Base-by-base conservation (phyloP, 2,797 vertebrate species). In the Coccyzus lansbergi region DNA sequence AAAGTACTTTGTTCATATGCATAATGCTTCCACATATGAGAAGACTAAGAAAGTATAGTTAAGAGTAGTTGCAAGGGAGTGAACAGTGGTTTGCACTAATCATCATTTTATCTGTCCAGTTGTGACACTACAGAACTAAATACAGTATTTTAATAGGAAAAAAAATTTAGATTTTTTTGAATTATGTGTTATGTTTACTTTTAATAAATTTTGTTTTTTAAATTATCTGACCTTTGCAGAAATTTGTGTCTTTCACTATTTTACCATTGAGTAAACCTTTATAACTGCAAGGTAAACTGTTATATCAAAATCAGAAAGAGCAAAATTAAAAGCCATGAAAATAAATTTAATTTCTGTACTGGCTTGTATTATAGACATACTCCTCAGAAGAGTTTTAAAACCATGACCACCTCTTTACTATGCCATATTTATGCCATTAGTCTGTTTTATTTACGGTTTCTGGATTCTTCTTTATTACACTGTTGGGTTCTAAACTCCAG, bases 371-470 rank as follows among this genome's bases (percentile, higher is more conserved):
- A 25, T 28, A 44, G 68, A 79, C 16, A 22, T 13, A 80, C 34
- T 74, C 56, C 16, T 90, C 42, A 70, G 48, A 65, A 76, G 31
- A n/a, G 29, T 59, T 76, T 76, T 67, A 77, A 46, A 87, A 29
- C 38, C 38, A 38, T 38, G 38, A 38, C 38, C 38, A 38, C 1
- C 0, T 0, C 9, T 24, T 53, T 63, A 7, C 28, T 69, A 18
- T 7, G 5, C 6, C 55, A 53, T 7, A 34, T 69, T 63, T 53
- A 12, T 16, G 25, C 24, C 24, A 21, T 15, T 28, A 33, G 5
- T 21, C 9, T 26, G 8, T 49, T 90, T 53, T n/a, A 44, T 38
- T 58, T 83, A 25, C 31, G 38, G 3, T 59, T 59, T 2, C 28
- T 53, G 20, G 6, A 4, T 31, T 69, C 17, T 44, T 64, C 24